Base-by-base conservation (phyloP, 2,888 invertebrate genomes). In the Euclidia mi region DNA sequence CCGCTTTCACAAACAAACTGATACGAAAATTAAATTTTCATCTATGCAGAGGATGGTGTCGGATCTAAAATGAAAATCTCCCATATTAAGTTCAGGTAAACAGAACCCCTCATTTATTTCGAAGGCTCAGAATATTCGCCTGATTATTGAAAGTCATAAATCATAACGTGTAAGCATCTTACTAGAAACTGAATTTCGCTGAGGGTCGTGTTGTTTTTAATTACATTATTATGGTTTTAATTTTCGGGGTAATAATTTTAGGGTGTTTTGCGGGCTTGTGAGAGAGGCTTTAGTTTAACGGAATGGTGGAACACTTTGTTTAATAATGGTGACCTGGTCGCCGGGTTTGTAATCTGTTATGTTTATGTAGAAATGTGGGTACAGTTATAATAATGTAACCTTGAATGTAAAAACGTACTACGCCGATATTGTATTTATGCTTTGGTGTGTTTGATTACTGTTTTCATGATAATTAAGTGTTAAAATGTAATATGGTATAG, bases 11-110 rank as follows among this genome's bases (percentile, higher is more conserved):
- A 66, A 76, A 78, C 74, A 81, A 71, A 76, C 78, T 80, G 81
- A 84, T 85, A 82, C 73, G 80, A 81, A 85, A 84, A 85, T 88
- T 86, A 79, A 86, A 87, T 87, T 87, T 85, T 79, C 85, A 84
- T 83, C 83, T 79, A 80, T 76, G 83, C 76, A 76, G 81, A 82
- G 82, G 76, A 78, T 72, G 79, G 74, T 71, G 78, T 69, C 67
- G 77, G 82, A 88, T 88, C 88, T 88, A 85, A 88, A 88, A 88
- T 88, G 87, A 84, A 84, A 88, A 88, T 88, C 89, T 87, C 78
- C 41, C 82, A 85, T 86, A 86, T 88, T 86, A 87, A 85, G 81
- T 82, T 75, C 81, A 86, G 86, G 89, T 88, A 89, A 87, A 89
- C 89, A 88, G n/a, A 76, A 73, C 74, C 64, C 68, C 77, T 75